Evolutionary conservation across 2,797 vertebrate genomes (phyloP).

Genomic region (Heterohyrax brucei): DNA sequence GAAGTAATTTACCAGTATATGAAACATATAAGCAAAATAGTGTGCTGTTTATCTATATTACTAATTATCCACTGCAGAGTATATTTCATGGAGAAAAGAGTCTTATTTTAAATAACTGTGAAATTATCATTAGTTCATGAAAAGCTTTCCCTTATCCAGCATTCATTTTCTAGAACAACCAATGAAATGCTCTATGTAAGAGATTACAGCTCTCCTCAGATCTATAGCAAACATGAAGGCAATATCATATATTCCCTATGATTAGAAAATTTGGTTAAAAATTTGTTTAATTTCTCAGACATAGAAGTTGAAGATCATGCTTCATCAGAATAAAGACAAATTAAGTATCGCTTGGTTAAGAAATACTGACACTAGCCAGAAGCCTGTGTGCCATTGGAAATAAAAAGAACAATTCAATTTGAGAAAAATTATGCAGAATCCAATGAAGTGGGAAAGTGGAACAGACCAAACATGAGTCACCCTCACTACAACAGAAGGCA

Average conservation of each 20-base stretch:
- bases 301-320: not conserved
- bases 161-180: slow-evolving; percentile 3
- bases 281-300: no score
- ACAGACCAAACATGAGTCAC: slow-evolving; percentile 26
- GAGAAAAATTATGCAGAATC: slow-evolving; percentile 50
- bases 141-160: not conserved
- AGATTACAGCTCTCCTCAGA: not conserved
- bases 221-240: slow-evolving; percentile 16
- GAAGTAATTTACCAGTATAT: slow-evolving; percentile 54
- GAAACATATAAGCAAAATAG: slow-evolving; percentile 55
- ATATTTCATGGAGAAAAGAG: slow-evolving; percentile 37
- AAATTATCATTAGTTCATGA: slow-evolving; percentile 18
- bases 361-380: slow-evolving; percentile 16
- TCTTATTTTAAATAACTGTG: slow-evolving; percentile 46
- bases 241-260: not conserved
- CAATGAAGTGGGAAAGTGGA: slow-evolving; percentile 33
- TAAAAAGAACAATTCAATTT: slow-evolving; percentile 66
- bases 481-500: not conserved
- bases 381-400: slow-evolving; percentile 42
- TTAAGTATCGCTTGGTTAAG: not conserved
- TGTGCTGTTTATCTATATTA: not conserved
- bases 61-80: not conserved
- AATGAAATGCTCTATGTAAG: not conserved
- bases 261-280: slow-evolving; percentile 12
- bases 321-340: slow-evolving; percentile 39